Base-by-base conservation (phyloP, 2,797 vertebrate species). In the Furcifer pardalis region DNA sequence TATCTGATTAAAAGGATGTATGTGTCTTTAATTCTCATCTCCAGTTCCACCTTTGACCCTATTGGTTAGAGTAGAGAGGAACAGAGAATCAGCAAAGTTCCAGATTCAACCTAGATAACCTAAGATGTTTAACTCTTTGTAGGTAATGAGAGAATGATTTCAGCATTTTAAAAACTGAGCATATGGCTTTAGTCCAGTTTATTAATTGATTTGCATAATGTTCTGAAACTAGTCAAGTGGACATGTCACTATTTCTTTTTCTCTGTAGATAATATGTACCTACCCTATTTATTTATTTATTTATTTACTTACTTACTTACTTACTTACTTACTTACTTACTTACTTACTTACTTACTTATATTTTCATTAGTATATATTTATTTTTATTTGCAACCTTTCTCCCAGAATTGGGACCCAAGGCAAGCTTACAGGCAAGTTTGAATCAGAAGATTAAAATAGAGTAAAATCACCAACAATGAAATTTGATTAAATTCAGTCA, bases 1-100 rank as follows among this genome's bases (percentile, higher is more conserved):
- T 94, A 92, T 92, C 95, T 96, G 95, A 96, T 96, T 95, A 95
- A 95, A 95, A 91, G 92, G 91, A 93, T 93, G 91, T 91, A 72
- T 86, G 75, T 87, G 89, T 94, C 94, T 96, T 95, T 94, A 94
- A 92, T 94, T 94, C 92, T 95, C 89, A 27, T 94, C 91, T 92
- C 84, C 89, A 93, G 91, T 84, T 92, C 87, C 92, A 92, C 93
- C 94, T 95, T 93, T 95, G 94, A 94, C 95, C 91, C 93, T 87
- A 81, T 80, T 90, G 90, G 90, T 93, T 94, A 91, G 90, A 82
- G 88, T 89, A 86, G 88, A 90, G 88, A 88, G 85, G 84, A 92
- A 89, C 69, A 89, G 88, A 93, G 91, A 93, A 91, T 92, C 92
- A 94, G 92, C 92, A 92, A 93, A 95, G 89, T 94, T 91, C 79